Conservation (phyloP, 2,888 invertebrate genomes). For the Diarsia rubi region DNA sequence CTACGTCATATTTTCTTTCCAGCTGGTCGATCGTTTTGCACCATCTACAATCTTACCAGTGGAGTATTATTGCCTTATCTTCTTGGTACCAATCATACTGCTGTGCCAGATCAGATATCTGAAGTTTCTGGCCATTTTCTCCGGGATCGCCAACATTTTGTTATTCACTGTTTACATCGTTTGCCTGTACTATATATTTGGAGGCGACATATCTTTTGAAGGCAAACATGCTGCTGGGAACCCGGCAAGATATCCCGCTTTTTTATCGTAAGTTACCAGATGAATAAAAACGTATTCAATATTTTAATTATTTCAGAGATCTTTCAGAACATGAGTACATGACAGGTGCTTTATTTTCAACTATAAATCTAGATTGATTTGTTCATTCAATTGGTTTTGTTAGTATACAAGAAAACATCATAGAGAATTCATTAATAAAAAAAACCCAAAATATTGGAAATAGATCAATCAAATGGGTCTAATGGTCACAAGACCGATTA, state of each 20-base stretch:
- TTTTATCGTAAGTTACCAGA: conserved; percentile 92
- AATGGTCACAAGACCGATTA: background rate
- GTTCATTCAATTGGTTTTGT: background rate
- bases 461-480: background rate
- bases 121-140: conserved; percentile 96
- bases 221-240: conserved; percentile 90
- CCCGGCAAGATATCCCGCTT: conserved; percentile 94
- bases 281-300: background rate
- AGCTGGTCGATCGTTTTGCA: conserved; percentile 84
- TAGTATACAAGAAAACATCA: background rate
- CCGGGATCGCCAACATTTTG: conserved; percentile 96
- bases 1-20: conserved; percentile 68
- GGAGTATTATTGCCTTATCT: conserved; percentile 86
- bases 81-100: conserved; percentile 81
- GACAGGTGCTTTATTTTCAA: background rate
- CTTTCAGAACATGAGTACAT: background rate
- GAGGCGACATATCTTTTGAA: conserved; percentile 81
- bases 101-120: conserved; percentile 93
- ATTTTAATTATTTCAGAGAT: background rate
- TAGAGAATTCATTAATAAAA: background rate
- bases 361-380: background rate
- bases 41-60: conserved; percentile 79
- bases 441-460: background rate
- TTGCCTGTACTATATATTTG: conserved; percentile 96
- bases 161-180: conserved; percentile 95